phyloP scores from a whole-genome alignment of 2,888 invertebrate genomes.

The Scaeva pyrastri region DNA sequence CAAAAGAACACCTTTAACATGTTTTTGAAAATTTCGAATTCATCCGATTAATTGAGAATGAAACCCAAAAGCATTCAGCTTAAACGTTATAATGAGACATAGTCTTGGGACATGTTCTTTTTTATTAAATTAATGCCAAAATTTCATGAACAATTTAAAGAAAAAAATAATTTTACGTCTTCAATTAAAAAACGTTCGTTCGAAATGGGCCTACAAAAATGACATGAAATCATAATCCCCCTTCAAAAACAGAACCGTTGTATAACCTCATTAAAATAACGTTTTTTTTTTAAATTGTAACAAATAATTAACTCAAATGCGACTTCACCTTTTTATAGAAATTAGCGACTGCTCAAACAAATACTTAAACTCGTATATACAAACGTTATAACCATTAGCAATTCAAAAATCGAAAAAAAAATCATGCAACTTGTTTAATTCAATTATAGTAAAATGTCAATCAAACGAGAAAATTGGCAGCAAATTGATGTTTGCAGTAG shows the following conservation, averaged over 20 bases:
- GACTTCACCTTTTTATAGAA: slow-evolving; percentile 3
- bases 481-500: slow-evolving; percentile 67
- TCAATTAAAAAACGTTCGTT: too few species aligned
- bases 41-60: too few species aligned
- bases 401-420: slow-evolving; percentile 1
- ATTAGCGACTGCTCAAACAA: neutral
- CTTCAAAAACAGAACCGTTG: neutral
- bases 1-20: too few species aligned
- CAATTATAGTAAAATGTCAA: slow-evolving; percentile 64
- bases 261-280: neutral
- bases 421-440: slow-evolving; percentile 59
- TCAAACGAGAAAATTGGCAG: slow-evolving; percentile 47
- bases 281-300: slow-evolving; percentile 8
- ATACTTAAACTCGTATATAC: neutral
- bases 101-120: too few species aligned
- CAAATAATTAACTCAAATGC: slow-evolving; percentile 31
- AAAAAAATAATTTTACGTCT: too few species aligned
- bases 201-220: neutral
- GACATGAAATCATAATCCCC: neutral
- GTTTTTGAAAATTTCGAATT: too few species aligned
- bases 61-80: too few species aligned
- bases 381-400: slow-evolving; percentile 7
- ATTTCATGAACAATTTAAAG: too few species aligned
- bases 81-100: too few species aligned
- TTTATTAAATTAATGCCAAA: too few species aligned